These are phyloP conservation scores for Ptyas mucosa DNA, from an alignment of 2,113 vertebrate genomes.

Conservation along the genomic window DNA sequence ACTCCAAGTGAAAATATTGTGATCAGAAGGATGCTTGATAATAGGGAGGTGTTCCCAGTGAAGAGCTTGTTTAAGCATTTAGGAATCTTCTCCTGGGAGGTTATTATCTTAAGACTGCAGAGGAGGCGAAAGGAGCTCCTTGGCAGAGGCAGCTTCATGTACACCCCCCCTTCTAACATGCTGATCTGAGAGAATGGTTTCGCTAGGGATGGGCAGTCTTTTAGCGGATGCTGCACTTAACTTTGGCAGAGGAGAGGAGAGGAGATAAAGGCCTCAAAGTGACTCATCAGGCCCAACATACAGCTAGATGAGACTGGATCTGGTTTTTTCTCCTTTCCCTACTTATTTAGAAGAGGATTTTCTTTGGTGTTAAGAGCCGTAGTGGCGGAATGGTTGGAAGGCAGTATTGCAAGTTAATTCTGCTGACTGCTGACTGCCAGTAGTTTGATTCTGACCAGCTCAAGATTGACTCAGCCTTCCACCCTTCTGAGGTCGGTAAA, in stretches of 20 bases:
- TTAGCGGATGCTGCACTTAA: background rate
- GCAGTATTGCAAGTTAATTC: too few species aligned
- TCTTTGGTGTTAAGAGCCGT: background rate
- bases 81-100: background rate
- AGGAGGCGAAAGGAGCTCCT: background rate
- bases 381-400: too few species aligned
- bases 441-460: too few species aligned
- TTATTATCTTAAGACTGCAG: background rate
- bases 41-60: background rate
- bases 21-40: background rate
- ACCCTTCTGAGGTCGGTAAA: too few species aligned
- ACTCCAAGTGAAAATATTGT: background rate
- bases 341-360: background rate
- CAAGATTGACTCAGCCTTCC: too few species aligned
- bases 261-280: background rate
- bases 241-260: background rate
- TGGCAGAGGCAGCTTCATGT: background rate
- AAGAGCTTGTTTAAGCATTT: background rate
- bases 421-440: too few species aligned
- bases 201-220: background rate
- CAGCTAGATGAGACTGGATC: background rate
- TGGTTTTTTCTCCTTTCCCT: background rate
- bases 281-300: background rate
- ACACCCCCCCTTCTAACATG: background rate
- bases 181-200: background rate